phyloP scores from a whole-genome alignment of 2,888 invertebrate genomes.

The Epinotia bilunana region DNA sequence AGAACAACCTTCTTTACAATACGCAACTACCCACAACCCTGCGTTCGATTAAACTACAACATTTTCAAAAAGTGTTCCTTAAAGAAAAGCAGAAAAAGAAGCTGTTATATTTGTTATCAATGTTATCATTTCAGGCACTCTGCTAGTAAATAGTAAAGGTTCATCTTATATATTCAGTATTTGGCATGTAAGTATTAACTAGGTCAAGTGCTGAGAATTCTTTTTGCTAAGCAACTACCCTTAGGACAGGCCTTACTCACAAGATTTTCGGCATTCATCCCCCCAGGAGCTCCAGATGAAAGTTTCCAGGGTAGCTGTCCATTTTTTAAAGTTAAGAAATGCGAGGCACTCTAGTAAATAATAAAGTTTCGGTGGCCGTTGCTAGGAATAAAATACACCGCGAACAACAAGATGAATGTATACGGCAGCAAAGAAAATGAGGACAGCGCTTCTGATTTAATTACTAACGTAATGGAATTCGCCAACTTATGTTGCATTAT shows the following conservation, averaged over 20 bases:
- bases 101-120: too few species aligned
- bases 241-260: background rate
- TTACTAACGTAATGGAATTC: constrained; percentile 48
- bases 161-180: background rate
- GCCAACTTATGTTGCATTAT: constrained; percentile 50
- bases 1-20: too few species aligned
- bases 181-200: background rate
- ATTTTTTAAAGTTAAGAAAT: constrained; percentile 5
- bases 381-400: constrained; percentile 54
- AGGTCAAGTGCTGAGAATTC: background rate
- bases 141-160: too few species aligned
- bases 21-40: too few species aligned
- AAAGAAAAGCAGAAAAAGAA: too few species aligned
- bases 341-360: constrained; percentile 61
- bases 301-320: background rate
- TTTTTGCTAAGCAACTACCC: background rate
- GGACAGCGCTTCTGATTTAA: constrained; percentile 61
- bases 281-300: background rate
- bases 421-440: constrained; percentile 77
- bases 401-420: constrained; percentile 72
- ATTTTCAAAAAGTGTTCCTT: too few species aligned
- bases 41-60: too few species aligned
- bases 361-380: constrained; percentile 67
- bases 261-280: background rate
- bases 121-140: too few species aligned